Evolutionary conservation across 2,113 vertebrate genomes (phyloP), one percentile per base, ranked within the genome.

Genomic region (Hyla sarda): DNA sequence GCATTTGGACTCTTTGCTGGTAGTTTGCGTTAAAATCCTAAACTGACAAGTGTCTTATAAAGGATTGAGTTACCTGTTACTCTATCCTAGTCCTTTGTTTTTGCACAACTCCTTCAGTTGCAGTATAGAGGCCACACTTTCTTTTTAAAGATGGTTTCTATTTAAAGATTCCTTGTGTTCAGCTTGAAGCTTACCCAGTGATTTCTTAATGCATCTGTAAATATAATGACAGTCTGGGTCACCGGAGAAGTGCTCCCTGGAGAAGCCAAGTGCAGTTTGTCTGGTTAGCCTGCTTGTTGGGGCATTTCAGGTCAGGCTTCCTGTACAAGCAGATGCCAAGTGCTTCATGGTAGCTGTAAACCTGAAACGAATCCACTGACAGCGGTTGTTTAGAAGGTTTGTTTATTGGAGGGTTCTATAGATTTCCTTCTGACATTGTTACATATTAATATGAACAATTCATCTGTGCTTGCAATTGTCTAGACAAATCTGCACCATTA

Each of bases 171-270:
- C 1, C 17, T 4, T 8, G 28, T 34, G 65, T 21, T 28, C 30
- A 65, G 16, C 65, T 30, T 2, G 7, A 19, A 34, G 32, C 32
- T 69, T 69, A 34, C 32, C 65, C 28, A 21, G 32, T 69, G 65
- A 69, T 67, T 67, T 65, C 30, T 34, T 69, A 69, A 69, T 34
- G 30, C 28, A 69, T 69, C 16, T 69, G 32, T 69, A 37, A 69
- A 19, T 69, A 32, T 8, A 69, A 10, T 34, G 2, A n/a, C n/a
- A 28, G 65, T 69, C 65, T 34, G 2, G 30, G 30, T 69, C 32
- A 67, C 11, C 12, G 30, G 62, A 1, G 14, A 32, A 30, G 58
- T 65, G 28, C 14, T 65, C 62, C 12, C 62, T 30, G 1, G 62
- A 65, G 62, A 16, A 16, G 62, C 12, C 0, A 5, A 34, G 65